Base-by-base conservation (phyloP, 2,888 invertebrate genomes). In the Galerucella calmariensis region DNA sequence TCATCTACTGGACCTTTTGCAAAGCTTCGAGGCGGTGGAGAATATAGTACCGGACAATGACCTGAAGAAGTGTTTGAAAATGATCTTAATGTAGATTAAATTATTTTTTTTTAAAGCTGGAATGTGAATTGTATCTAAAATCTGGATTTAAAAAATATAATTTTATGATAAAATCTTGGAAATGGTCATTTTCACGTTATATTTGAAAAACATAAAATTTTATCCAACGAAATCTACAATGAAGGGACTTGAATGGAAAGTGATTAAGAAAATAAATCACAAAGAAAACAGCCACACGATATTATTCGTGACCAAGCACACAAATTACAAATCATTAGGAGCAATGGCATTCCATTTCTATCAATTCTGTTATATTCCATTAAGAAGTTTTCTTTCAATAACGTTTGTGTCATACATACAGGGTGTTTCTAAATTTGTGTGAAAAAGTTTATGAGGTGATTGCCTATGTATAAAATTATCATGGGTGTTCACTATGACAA, bases 201-300 rank as follows among this genome's bases (percentile, higher is more conserved):
- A 14, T 48, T 56, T 56, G 14, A 51, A 56, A 20, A 56, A 20
- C 56, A 8, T 16, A 56, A 56, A 56, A 16, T 56, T 3, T 10
- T 56, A 16, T 56, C 56, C 16, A 2, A 56, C n/a, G 20, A 20
- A 56, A 56, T 56, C 56, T 56, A 66, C 44, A 66, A 66, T 27
- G 5, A 51, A 46, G 51, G 48, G 66, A 46, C 46, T 16, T 12
- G 16, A 24, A 51, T 66, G 2, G 48, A 51, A 66, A 20, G 48
- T 20, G 16, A 66, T 48, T 51, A 51, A 46, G 27, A 48, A 14
- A 48, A 66, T 66, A 14, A 48, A 66, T 66, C 51, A 51, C 9
- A 65, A 27, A 48, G 16, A 46, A 51, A 35, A 48, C 2, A 20
- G 20, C 51, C 14, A 20, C 48, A 12, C 27, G 16, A 10, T 12